Evolutionary conservation across 2,113 vertebrate genomes (phyloP).

Genomic region (Laticauda laticaudata): DNA sequence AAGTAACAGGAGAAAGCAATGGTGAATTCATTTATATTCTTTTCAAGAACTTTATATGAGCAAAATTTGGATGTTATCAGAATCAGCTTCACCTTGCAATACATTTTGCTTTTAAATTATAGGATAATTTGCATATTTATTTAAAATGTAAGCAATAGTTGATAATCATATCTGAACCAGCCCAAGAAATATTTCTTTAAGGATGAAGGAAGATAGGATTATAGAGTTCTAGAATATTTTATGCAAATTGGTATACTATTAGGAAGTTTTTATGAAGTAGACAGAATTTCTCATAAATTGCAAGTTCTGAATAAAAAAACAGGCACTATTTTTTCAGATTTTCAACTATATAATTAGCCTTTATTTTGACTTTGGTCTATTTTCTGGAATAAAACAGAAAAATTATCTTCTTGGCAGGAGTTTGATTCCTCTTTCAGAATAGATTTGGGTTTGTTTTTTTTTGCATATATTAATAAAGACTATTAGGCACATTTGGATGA

Average conservation of each 20-base stretch:
- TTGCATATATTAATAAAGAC: neutral
- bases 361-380: neutral
- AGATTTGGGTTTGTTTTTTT: neutral
- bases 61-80: neutral
- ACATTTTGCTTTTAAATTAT: neutral
- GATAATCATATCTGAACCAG: neutral
- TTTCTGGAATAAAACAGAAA: neutral
- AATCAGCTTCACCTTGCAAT: neutral
- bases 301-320: neutral
- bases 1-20: neutral
- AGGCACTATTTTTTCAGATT: neutral
- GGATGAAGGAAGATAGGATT: neutral
- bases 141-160: neutral
- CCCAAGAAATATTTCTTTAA: neutral
- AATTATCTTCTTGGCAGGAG: neutral
- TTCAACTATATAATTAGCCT: neutral
- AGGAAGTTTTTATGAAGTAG: neutral
- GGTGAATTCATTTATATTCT: neutral
- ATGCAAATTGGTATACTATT: neutral
- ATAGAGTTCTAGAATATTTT: neutral
- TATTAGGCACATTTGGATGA: neutral
- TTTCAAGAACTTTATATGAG: neutral
- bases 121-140: neutral
- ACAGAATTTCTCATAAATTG: neutral
- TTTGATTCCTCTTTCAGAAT: neutral